Conservation (phyloP, 2,797 vertebrate genomes). For the Enteromius argenteus region DNA sequence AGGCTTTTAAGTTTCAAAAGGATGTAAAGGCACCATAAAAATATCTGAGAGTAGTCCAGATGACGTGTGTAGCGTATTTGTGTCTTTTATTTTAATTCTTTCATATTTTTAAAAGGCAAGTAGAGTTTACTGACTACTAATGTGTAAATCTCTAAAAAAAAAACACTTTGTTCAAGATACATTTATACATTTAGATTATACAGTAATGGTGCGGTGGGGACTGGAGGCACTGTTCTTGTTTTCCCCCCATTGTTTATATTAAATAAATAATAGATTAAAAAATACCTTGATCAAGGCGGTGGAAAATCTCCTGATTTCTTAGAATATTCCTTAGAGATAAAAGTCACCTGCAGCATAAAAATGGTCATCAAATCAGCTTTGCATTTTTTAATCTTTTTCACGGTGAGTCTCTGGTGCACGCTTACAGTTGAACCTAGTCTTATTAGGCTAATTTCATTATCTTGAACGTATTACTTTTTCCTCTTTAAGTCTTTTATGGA, state of each 20-base stretch:
- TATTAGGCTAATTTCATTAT: conserved; percentile 14
- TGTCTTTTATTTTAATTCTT: neutral
- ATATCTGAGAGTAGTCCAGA: neutral
- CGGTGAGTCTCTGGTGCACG: neutral
- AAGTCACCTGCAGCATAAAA: conserved; percentile 9
- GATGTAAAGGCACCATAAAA: conserved; percentile 9
- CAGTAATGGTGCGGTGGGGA: neutral
- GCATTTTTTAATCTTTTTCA: conserved; percentile 10
- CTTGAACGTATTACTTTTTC: neutral
- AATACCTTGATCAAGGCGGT: neutral
- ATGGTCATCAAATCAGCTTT: conserved; percentile 20
- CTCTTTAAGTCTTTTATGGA: neutral
- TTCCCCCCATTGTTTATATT: neutral
- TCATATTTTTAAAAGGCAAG: neutral
- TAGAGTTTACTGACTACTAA: neutral
- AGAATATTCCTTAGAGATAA: neutral
- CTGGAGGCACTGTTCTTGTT: neutral
- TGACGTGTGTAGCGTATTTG: neutral
- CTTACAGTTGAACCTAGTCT: conserved; percentile 4
- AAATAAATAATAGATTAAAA: neutral
- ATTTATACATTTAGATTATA: neutral
- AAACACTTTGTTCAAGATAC: neutral
- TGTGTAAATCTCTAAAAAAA: conserved; percentile 8
- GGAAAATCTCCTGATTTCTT: neutral
- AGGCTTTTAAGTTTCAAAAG: conserved; percentile 13